phyloP scores from a whole-genome alignment of 2,797 vertebrate species.

The Limosa lapponica region DNA sequence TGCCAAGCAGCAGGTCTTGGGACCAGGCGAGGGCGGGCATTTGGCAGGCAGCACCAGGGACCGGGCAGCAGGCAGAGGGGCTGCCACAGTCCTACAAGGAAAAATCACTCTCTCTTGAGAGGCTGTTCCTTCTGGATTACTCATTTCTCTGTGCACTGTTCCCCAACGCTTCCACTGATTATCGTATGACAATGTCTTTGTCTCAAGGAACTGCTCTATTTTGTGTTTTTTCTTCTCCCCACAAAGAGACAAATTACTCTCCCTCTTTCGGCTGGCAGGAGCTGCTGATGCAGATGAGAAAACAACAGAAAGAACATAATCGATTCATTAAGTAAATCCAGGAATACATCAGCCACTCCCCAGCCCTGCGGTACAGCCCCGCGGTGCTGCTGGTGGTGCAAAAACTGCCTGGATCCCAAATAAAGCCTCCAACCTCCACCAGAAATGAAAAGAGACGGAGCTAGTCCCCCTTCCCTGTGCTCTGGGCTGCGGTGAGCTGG shows the following conservation, averaged over 20 bases:
- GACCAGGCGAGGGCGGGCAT: fast-evolving
- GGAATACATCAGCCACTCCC: background rate
- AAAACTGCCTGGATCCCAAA: background rate
- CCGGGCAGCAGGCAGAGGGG: background rate
- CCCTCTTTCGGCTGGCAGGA: constrained; percentile 22
- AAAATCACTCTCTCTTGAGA: background rate
- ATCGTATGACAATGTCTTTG: constrained; percentile 16
- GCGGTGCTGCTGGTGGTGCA: fast-evolving
- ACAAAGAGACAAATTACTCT: constrained; percentile 51
- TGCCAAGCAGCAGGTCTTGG: fast-evolving
- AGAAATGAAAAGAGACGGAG: background rate
- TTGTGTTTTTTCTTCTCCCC: constrained; percentile 47
- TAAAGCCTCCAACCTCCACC: background rate
- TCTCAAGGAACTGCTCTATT: constrained; percentile 43
- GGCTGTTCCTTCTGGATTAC: background rate
- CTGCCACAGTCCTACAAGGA: background rate
- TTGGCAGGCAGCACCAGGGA: background rate
- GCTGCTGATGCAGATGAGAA: constrained; percentile 51
- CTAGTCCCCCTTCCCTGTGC: fast-evolving
- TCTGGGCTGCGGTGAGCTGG: fast-evolving
- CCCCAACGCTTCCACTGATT: background rate
- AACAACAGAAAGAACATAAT: constrained; percentile 42
- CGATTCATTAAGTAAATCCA: constrained; percentile 40
- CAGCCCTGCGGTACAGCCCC: background rate
- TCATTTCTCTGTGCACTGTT: background rate